Base-by-base conservation (phyloP, 2,888 invertebrate species). In the Pachymerium ferrugineum region DNA sequence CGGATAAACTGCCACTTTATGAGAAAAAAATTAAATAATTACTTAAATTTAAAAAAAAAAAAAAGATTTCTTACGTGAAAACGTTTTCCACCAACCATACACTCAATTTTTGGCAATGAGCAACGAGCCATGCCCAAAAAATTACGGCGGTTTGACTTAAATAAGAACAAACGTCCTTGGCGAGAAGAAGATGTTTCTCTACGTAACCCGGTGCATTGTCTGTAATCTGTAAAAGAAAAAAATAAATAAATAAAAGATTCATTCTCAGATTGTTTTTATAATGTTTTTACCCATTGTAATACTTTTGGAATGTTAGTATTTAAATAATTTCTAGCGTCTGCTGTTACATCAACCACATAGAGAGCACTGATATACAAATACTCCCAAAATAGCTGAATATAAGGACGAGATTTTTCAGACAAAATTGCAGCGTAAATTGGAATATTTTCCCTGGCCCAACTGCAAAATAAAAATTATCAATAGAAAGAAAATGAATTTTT, bases 401-500 rank as follows among this genome's bases (percentile, higher is more conserved):
- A 80, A 2, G 82, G 82, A 3, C 78, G 78, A 25, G 80, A 77
- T 31, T 79, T 76, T 19, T 77, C 78, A n/a, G 77, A 76, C 3
- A 77, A 76, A 73, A 78, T 78, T 33, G 75, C 74, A 75, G 77
- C 79, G 77, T 81, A 81, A 22, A 78, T 73, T 38, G 81, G 81
- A n/a, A 80, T 78, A 73, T 81, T 81, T 22, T 78, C 78, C 68
- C 77, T 74, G 33, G 80, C 75, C 81, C 81, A 82, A n/a, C 81
- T 81, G 77, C 80, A 68, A 28, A 22, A 62, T 67, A 10, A 29
- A 16, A n/a, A n/a, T n/a, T n/a, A n/a, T n/a, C n/a, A n/a, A n/a
- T n/a, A n/a, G n/a, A 33, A 33, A 12, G 6, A 33, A 33, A 5
- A 8, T 33, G 33, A 33, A 5, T 12, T 33, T 33, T 33, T 8